Percentiles rank a stretch among this genome's conserved stretches.
These are phyloP conservation scores for Diphyllodes magnificus DNA, from an alignment of 2,113 vertebrate species.

Conservation along the genomic window DNA sequence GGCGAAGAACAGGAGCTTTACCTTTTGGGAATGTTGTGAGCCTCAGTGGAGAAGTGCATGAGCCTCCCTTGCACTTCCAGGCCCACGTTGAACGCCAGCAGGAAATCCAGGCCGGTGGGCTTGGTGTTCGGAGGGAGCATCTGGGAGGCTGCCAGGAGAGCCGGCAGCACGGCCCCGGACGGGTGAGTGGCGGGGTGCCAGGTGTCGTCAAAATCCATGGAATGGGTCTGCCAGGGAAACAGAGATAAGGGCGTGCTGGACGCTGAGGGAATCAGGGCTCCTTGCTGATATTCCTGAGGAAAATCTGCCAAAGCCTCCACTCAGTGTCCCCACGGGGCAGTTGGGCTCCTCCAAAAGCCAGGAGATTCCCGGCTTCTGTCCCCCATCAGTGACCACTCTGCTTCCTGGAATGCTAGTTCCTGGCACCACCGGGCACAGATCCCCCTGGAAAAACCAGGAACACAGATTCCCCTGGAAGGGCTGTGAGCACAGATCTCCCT, in stretches of 20 bases:
- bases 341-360: background rate
- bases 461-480: background rate
- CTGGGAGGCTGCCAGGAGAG: slow-evolving; percentile 81
- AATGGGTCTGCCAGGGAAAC: slow-evolving; percentile 73
- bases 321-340: rapidly evolving
- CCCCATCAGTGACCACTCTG: too few relatives aligned
- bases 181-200: slow-evolving; percentile 90
- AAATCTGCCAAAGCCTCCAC: background rate
- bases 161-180: slow-evolving; percentile 83
- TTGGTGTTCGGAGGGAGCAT: slow-evolving; percentile 75
- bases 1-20: background rate
- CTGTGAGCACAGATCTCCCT: rapidly evolving
- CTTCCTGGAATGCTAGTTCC: background rate
- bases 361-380: background rate
- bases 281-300: background rate
- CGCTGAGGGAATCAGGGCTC: background rate
- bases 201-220: slow-evolving; percentile 90
- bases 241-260: background rate
- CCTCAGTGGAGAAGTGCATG: slow-evolving; percentile 85
- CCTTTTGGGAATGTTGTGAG: slow-evolving; percentile 85
- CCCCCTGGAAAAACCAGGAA: rapidly evolving
- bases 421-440: background rate
- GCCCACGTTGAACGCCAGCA: slow-evolving; percentile 84
- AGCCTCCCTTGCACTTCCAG: slow-evolving; percentile 86
- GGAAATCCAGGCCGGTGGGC: slow-evolving; percentile 80